Evolutionary conservation across 2,113 vertebrate genomes (phyloP).

Genomic region (Syrrhaptes paradoxus): DNA sequence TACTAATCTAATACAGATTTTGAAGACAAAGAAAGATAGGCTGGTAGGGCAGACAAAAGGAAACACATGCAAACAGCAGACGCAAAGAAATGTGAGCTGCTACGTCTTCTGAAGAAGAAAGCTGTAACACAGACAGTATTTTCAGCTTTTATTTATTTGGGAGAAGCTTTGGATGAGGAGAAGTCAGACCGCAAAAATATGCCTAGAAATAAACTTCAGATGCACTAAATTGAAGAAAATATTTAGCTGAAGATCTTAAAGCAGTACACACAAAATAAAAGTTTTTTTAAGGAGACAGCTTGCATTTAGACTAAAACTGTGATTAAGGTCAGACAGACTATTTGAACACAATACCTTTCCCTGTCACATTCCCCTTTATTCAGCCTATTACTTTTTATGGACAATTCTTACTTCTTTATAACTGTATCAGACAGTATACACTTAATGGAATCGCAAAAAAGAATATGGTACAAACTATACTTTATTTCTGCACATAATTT

Average conservation of each 20-base stretch:
- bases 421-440: conserved; percentile 28
- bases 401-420: conserved; percentile 51
- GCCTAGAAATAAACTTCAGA: conserved; percentile 13
- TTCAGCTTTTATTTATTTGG: conserved; percentile 7
- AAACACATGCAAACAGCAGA: conserved; percentile 24
- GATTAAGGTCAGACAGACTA: conserved; percentile 29
- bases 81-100: neutral
- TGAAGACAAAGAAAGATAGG: conserved; percentile 38
- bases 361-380: conserved; percentile 40
- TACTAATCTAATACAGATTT: conserved; percentile 40
- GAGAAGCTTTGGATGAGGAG: neutral
- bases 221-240: conserved; percentile 4
- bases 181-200: neutral
- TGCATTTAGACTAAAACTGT: neutral
- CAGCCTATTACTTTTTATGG: conserved; percentile 60
- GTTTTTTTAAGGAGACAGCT: neutral
- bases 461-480: conserved; percentile 34
- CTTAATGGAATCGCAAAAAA: conserved; percentile 26
- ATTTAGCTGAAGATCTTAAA: neutral
- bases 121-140: neutral
- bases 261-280: neutral
- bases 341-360: conserved; percentile 19
- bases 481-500: conserved; percentile 57
- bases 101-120: neutral
- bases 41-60: conserved; percentile 14